These are phyloP conservation scores for Hemitrygon akajei DNA, from an alignment of 2,797 vertebrate species.

Conservation along the genomic window DNA sequence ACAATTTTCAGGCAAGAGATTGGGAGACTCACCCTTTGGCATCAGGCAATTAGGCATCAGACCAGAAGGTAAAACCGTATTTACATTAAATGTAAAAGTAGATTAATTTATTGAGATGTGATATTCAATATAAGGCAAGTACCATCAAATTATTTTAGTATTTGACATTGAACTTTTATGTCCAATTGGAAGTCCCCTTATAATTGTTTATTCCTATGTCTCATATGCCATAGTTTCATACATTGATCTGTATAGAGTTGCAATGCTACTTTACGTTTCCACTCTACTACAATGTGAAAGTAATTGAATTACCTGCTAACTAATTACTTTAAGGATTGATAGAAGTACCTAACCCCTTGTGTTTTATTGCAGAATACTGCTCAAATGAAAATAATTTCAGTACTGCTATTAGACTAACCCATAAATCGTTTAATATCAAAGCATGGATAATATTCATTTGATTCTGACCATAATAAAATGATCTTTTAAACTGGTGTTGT, in stretches of 20 bases:
- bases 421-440: background rate
- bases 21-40: constrained; percentile 84
- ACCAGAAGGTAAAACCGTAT: constrained; percentile 73
- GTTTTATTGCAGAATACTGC: background rate
- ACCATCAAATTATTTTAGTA: background rate
- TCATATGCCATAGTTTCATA: background rate
- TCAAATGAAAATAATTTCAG: background rate
- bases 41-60: constrained; percentile 76
- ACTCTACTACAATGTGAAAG: background rate
- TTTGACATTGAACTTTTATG: background rate
- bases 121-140: background rate
- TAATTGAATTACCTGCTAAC: background rate
- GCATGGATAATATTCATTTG: background rate
- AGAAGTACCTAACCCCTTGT: background rate
- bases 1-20: constrained; percentile 82
- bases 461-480: background rate
- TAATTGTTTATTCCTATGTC: background rate
- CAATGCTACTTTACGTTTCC: background rate
- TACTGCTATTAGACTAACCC: background rate
- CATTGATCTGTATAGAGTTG: background rate
- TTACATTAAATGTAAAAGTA: background rate
- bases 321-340: background rate
- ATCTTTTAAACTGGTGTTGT: background rate
- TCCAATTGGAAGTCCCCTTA: background rate
- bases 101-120: background rate